Evolutionary conservation across 2,888 invertebrate species (phyloP).

Genomic region (Drosophila neonasuta): DNA sequence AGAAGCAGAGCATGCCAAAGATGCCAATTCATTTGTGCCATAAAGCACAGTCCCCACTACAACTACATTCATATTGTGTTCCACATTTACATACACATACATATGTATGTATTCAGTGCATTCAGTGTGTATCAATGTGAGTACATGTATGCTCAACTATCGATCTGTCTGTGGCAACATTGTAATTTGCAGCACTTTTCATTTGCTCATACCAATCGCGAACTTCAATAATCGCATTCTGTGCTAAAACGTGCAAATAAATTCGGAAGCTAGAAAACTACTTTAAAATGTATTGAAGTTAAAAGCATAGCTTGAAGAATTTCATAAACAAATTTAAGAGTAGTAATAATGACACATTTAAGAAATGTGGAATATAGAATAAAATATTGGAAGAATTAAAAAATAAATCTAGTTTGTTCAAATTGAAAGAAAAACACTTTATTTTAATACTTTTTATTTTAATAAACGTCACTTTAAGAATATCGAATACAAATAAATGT

Average conservation of each 20-base stretch:
- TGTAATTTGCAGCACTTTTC: slow-evolving; percentile 57
- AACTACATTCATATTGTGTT: slow-evolving; percentile 26
- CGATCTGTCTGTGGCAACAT: slow-evolving; percentile 47
- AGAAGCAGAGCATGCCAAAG: slow-evolving; percentile 58
- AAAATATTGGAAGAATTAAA: no score
- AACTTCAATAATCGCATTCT: slow-evolving; percentile 17
- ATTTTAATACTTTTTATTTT: no score
- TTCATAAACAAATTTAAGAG: no score
- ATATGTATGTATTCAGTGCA: neutral
- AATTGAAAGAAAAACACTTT: no score
- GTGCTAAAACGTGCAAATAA: neutral
- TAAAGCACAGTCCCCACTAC: slow-evolving; percentile 48
- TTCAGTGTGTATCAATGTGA: neutral
- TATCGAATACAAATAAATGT: no score
- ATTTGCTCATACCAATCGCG: slow-evolving; percentile 25
- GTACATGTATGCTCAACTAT: slow-evolving; percentile 41
- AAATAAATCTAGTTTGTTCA: no score
- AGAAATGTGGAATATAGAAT: no score
- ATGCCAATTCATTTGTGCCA: slow-evolving; percentile 73
- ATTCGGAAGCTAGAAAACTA: neutral
- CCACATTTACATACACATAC: slow-evolving; percentile 22
- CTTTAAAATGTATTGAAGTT: no score
- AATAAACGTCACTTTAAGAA: no score
- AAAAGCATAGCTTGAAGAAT: no score
- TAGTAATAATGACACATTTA: no score